phyloP scores from a whole-genome alignment of 2,888 invertebrate species.

The Dynastes hyllus region DNA sequence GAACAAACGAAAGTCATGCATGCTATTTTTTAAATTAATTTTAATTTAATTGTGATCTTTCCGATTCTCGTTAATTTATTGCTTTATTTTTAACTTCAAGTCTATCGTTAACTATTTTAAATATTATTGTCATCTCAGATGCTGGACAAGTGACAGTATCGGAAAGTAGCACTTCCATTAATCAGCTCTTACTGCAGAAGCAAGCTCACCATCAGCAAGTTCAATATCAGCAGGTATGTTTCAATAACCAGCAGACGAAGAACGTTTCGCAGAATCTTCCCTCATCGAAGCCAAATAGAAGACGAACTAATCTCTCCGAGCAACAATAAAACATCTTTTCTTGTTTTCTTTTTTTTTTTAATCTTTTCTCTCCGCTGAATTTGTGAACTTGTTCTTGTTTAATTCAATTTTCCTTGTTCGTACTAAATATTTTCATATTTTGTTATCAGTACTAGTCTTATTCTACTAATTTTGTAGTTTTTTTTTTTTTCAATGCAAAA shows the following conservation, averaged over 20 bases:
- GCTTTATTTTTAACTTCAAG: constrained; percentile 22
- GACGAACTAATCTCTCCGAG: constrained; percentile 68
- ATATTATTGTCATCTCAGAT: constrained; percentile 60
- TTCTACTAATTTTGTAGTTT: constrained; percentile 1
- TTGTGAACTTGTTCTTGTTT: not conserved
- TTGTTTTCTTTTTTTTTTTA: not conserved
- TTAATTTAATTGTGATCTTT: constrained; percentile 47
- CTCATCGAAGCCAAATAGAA: constrained; percentile 59
- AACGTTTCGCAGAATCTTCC: constrained; percentile 44
- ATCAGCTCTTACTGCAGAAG: constrained; percentile 65
- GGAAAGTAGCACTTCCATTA: constrained; percentile 60
- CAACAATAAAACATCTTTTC: constrained; percentile 64
- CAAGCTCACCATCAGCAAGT: constrained; percentile 63
- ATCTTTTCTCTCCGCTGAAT: not conserved
- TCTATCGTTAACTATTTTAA: not conserved
- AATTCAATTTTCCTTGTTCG: not conserved
- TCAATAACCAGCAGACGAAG: constrained; percentile 64
- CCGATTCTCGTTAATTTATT: constrained; percentile 9
- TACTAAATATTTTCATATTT: constrained; percentile 5
- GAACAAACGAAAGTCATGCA: constrained; percentile 56
- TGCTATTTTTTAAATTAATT: constrained; percentile 52
- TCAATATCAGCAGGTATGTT: constrained; percentile 68
- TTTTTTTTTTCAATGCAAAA: not conserved
- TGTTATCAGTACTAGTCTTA: constrained; percentile 23
- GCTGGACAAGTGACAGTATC: constrained; percentile 64